These are phyloP conservation scores for Chydorus sphaericus DNA, from an alignment of 2,888 invertebrate genomes.

Conservation along the genomic window DNA sequence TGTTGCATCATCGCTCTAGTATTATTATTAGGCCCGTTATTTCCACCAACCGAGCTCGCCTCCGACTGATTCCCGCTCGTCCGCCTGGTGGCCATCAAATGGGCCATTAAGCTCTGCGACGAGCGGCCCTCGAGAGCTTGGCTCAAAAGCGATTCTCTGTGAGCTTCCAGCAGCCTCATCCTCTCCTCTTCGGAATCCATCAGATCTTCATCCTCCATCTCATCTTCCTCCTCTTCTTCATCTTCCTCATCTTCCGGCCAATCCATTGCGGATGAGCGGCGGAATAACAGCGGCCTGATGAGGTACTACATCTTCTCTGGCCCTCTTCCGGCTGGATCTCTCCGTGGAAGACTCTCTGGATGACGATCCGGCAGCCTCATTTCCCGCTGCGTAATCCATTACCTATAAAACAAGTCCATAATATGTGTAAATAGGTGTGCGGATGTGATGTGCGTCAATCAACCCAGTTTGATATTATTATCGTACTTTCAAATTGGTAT, in stretches of 20 bases:
- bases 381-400: too few relatives aligned
- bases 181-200: background rate
- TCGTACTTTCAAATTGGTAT: too few relatives aligned
- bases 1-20: constrained; percentile 13
- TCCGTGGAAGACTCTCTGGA: background rate
- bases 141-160: constrained; percentile 10
- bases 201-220: background rate
- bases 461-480: too few relatives aligned
- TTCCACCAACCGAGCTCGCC: constrained; percentile 3
- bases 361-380: too few relatives aligned
- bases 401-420: too few relatives aligned
- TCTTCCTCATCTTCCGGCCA: background rate
- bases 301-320: background rate
- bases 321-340: background rate
- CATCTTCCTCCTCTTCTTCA: background rate
- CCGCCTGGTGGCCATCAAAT: constrained; percentile 11
- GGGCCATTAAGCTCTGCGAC: constrained; percentile 14
- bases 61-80: constrained; percentile 13
- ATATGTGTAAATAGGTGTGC: too few relatives aligned
- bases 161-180: background rate
- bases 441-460: too few relatives aligned
- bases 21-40: background rate
- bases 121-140: constrained; percentile 15
- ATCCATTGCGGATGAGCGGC: background rate
- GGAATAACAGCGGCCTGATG: too few relatives aligned